Evolutionary conservation across 2,113 vertebrate genomes (phyloP).

Genomic region (Australoheros scitulus): DNA sequence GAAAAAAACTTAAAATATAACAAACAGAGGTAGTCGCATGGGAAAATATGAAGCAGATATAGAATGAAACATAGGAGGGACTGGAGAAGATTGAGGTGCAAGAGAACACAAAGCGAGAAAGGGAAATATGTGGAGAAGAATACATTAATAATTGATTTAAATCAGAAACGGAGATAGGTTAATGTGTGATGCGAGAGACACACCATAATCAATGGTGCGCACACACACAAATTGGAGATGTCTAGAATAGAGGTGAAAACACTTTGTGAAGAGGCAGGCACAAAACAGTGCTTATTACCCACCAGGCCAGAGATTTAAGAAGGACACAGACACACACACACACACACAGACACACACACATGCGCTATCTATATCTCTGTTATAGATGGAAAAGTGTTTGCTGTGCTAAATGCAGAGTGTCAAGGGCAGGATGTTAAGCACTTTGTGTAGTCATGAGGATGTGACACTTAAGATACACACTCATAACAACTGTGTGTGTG

Average conservation of each 20-base stretch:
- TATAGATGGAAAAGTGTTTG: slow-evolving; percentile 3
- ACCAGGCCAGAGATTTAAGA: background rate
- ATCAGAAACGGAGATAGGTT: slow-evolving; percentile 32
- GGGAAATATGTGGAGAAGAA: background rate
- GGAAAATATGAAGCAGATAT: slow-evolving; percentile 3
- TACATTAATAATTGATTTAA: slow-evolving; percentile 50
- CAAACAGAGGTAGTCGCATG: background rate
- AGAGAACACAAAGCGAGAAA: background rate
- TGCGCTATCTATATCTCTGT: background rate
- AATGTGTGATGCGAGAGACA: slow-evolving; percentile 12
- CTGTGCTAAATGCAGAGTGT: slow-evolving; percentile 18
- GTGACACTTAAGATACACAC: slow-evolving; percentile 10
- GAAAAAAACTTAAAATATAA: slow-evolving; percentile 1
- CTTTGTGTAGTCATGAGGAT: background rate
- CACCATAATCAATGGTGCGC: background rate
- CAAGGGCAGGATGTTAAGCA: slow-evolving; percentile 6
- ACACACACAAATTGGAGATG: slow-evolving; percentile 1
- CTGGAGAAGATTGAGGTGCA: background rate
- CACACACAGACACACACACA: background rate
- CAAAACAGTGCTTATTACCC: slow-evolving; percentile 19
- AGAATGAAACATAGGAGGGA: background rate
- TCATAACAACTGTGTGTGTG: background rate
- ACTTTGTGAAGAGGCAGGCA: background rate
- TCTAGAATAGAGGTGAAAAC: slow-evolving; percentile 25
- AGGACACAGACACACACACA: background rate